These are phyloP conservation scores for Orgyia antiqua DNA, from an alignment of 2,888 invertebrate species.

Conservation along the genomic window DNA sequence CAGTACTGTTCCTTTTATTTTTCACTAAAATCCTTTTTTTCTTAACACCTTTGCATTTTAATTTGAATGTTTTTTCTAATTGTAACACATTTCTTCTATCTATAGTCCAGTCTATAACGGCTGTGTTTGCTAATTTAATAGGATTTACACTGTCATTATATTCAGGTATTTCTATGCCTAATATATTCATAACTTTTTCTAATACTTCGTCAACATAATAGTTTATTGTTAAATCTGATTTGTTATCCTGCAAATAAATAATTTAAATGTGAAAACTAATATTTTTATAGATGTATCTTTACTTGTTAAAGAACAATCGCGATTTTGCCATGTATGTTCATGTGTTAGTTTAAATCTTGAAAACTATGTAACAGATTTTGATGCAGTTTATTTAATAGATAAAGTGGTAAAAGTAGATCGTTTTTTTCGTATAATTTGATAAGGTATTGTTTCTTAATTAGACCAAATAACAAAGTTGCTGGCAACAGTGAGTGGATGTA, in stretches of 20 bases:
- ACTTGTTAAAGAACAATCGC: too few species aligned
- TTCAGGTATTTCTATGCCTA: slow-evolving; percentile 85
- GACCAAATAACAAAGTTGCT: too few species aligned
- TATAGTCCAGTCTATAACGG: slow-evolving; percentile 86
- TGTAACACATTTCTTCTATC: slow-evolving; percentile 76
- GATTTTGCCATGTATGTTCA: too few species aligned
- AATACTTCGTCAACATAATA: slow-evolving; percentile 93
- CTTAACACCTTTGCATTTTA: slow-evolving; percentile 67
- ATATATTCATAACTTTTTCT: slow-evolving; percentile 83
- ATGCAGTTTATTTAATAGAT: too few species aligned
- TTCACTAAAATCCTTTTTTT: slow-evolving; percentile 60
- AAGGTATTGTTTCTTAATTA: too few species aligned
- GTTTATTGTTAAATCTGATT: slow-evolving; percentile 92
- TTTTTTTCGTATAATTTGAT: too few species aligned
- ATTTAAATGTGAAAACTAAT: too few species aligned
- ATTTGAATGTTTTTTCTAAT: slow-evolving; percentile 78
- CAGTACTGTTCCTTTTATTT: slow-evolving; percentile 40
- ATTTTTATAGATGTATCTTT: too few species aligned
- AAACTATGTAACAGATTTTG: too few species aligned
- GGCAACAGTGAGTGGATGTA: too few species aligned
- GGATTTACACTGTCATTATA: slow-evolving; percentile 83
- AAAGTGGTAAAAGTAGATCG: too few species aligned
- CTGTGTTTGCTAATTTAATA: slow-evolving; percentile 70
- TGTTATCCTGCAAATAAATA: slow-evolving; percentile 85
- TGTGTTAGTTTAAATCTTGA: too few species aligned